phyloP scores from a whole-genome alignment of 2,888 invertebrate genomes.

The Eilema sororculum region DNA sequence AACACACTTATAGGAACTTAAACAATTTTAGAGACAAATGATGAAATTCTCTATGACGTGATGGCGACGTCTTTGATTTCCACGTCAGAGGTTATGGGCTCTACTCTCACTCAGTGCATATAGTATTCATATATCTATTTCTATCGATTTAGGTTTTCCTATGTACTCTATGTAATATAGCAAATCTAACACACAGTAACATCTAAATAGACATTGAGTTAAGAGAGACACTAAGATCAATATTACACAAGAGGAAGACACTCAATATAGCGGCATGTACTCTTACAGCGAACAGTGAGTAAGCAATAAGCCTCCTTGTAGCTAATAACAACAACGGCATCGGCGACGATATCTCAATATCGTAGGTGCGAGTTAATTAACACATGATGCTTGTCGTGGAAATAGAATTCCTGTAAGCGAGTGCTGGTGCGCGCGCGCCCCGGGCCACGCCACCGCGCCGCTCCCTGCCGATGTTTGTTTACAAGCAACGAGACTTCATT shows the following conservation, averaged over 20 bases:
- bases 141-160: neutral
- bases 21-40: neutral
- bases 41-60: neutral
- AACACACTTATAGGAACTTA: neutral
- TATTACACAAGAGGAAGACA: constrained; percentile 30
- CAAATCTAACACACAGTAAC: neutral
- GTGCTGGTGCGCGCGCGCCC: constrained; percentile 78
- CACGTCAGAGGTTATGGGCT: neutral
- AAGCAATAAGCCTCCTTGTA: constrained; percentile 82
- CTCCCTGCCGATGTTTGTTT: constrained; percentile 80
- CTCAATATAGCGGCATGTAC: constrained; percentile 48
- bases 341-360: constrained; percentile 84
- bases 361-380: constrained; percentile 87
- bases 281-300: constrained; percentile 50
- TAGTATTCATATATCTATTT: neutral
- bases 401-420: constrained; percentile 85
- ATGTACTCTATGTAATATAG: neutral
- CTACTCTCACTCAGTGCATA: neutral
- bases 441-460: constrained; percentile 62
- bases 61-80: neutral
- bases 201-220: constrained; percentile 3
- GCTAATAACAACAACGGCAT: constrained; percentile 85
- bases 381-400: constrained; percentile 85
- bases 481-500: constrained; percentile 87
- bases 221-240: constrained; percentile 25